phyloP scores from a whole-genome alignment of 2,797 vertebrate species.

The Myioborus miniatus region DNA sequence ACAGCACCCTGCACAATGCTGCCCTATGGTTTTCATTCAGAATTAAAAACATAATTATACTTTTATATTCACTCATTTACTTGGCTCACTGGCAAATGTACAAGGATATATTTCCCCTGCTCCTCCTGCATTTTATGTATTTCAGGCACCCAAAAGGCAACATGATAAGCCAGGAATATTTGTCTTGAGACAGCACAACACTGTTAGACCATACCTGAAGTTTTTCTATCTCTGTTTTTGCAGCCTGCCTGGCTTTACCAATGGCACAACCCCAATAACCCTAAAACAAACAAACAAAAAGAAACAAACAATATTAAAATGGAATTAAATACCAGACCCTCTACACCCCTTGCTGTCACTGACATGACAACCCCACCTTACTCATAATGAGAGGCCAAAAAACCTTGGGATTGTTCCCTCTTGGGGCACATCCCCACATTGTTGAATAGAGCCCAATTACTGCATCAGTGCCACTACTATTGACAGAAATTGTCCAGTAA shows the following conservation, averaged over 20 bases:
- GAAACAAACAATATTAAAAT: neutral
- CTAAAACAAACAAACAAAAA: conserved; percentile 57
- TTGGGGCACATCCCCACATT: neutral
- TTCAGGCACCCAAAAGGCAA: neutral
- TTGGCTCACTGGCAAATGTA: neutral
- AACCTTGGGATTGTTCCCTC: neutral
- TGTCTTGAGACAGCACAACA: neutral
- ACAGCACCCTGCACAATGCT: neutral
- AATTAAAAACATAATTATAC: neutral
- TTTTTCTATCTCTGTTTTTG: conserved; percentile 98
- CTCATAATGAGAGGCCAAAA: neutral
- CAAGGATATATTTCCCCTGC: neutral
- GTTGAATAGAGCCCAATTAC: neutral
- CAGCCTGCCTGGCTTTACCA: conserved; percentile 96
- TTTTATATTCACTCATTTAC: neutral
- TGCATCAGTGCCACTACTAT: neutral
- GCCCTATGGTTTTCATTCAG: neutral
- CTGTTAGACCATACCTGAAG: conserved; percentile 83
- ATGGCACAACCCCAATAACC: conserved; percentile 98
- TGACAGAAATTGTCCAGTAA: neutral
- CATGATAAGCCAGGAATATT: neutral
- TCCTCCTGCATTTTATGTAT: neutral
- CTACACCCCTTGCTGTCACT: neutral
- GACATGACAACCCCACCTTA: neutral
- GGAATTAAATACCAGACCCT: neutral